A percentile compares a stretch with the other conserved stretches of the same genome.
These are phyloP conservation scores for Copidosoma floridanum DNA, from an alignment of 1,140 invertebrate genomes.

Conservation along the genomic window DNA sequence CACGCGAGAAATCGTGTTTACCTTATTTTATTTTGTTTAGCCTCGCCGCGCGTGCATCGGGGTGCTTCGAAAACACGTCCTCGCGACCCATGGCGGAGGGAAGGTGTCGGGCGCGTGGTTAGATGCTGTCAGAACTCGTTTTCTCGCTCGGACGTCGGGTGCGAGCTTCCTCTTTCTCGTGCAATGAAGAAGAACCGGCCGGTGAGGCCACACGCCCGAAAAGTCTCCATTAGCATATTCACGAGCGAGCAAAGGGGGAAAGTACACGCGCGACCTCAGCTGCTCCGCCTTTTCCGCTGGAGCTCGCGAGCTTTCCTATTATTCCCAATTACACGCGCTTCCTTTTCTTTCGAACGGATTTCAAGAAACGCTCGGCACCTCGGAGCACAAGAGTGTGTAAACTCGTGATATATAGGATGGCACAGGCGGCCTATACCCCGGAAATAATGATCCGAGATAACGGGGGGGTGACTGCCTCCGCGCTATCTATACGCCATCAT, in stretches of 20 bases:
- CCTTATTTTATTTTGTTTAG: too few species aligned
- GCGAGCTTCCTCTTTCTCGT: slow-evolving; percentile 38
- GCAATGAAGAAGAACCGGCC: slow-evolving; percentile 47
- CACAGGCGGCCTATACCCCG: too few species aligned
- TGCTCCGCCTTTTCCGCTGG: neutral
- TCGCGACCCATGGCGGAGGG: too few species aligned
- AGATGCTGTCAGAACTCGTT: slow-evolving; percentile 53
- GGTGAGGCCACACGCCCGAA: slow-evolving; percentile 29
- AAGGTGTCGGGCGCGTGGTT: slow-evolving; percentile 52
- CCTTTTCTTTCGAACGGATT: too few species aligned
- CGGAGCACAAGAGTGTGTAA: too few species aligned
- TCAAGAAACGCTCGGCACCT: too few species aligned
- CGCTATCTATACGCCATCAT: slow-evolving; percentile 32
- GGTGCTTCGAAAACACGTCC: too few species aligned
- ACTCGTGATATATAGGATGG: too few species aligned
- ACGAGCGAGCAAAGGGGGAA: neutral
- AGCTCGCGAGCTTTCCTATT: slow-evolving; percentile 3
- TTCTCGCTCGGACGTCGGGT: slow-evolving; percentile 20
- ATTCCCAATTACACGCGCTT: neutral
- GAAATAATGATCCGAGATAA: slow-evolving; percentile 49
- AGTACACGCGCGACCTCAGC: neutral
- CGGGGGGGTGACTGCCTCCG: slow-evolving; percentile 23
- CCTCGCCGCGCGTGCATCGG: slow-evolving; percentile 10
- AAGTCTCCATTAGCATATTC: slow-evolving; percentile 18
- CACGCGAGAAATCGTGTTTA: too few species aligned